Base-by-base conservation (phyloP, 2,113 vertebrate species). In the Rhinolophus sinicus region DNA sequence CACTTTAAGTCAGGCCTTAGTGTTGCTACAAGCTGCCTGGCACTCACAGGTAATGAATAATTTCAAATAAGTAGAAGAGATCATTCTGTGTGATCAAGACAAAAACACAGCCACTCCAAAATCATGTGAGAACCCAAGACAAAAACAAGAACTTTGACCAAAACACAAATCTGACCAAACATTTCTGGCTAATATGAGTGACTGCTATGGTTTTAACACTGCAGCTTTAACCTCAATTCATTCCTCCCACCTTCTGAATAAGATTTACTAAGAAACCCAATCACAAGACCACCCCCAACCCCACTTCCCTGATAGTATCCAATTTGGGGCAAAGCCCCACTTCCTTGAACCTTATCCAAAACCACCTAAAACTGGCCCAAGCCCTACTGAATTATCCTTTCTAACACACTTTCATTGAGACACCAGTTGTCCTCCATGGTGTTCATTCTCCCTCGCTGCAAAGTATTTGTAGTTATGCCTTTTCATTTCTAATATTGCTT, bases 101-200 rank as follows among this genome's bases (percentile, higher is more conserved):
- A 85, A 81, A 65, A 85, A 33, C 14, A 65, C 78, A 80, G 58
- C 38, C 35, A 91, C 8, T 77, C 28, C 65, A 80, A 18, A 81
- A 69, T 58, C 83, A 72, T 28, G 26, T 56, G 33, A 94, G 64
- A 90, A 52, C 24, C 65, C 28, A 58, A 58, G 54, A 95, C 5
- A 88, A 89, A 94, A 84, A 88, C 64, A 85, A 82, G n/a, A 83
- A 75, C 13, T 73, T 0, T 65, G 2, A 80, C 7, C 60, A 85
- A 58, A 84, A 14, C 64, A 94, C 22, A 96, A 87, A 87, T 73
- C 82, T 35, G 24, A 91, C 19, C 67, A 75, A 87, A 87, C 33
- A 78, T 18, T 40, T 38, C n/a, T 78, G 28, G 50, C 33, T 81
- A 84, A 77, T 28, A 44, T 15, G 56, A 88, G 4, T 84, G 77